Base-by-base conservation (phyloP, 2,797 vertebrate genomes). In the Pelodytes ibericus region DNA sequence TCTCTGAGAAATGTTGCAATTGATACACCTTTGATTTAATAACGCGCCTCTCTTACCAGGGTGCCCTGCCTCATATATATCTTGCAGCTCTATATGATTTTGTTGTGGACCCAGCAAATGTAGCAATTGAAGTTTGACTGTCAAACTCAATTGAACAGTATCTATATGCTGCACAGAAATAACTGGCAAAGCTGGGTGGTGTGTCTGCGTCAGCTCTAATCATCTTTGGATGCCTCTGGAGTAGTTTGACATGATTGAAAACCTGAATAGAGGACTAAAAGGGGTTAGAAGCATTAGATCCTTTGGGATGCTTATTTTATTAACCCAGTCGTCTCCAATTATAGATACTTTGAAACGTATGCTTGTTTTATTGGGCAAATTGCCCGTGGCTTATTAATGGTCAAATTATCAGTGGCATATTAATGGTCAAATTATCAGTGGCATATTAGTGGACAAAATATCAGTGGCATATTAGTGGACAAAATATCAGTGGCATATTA, bases 121-220 rank as follows among this genome's bases (percentile, higher is more conserved):
- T 62, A 53, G n/a, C 25, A 63, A 53, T 56, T 73, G 4, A 18
- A 30, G 33, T 31, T 56, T 76, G 2, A 49, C 3, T 5, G 80
- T 80, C 31, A 41, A 75, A 77, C 57, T 27, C 36, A 41, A 62
- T 59, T 36, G 7, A 18, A 77, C 65, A 16, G 27, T 47, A 67
- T 63, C 9, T 65, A 65, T 71, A 62, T 25, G 29, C 4, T n/a
- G 9, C 18, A 15, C 27, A 24, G 4, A 36, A 27, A 29, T 27
- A 27, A 27, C 66, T 11, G 16, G 61, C 61, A 41, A 20, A 29
- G 25, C 2, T 26, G 36, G 24, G 30, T 30, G 58, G 31, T 24
- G 3, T 20, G 60, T 10, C 22, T 36, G 65, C 7, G 51, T 44
- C 31, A 69, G 41, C 70, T 10, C 41, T 76, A 49, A 53, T 74